Conservation (phyloP, 2,888 invertebrate genomes). For the Cerceris ruficornis region DNA sequence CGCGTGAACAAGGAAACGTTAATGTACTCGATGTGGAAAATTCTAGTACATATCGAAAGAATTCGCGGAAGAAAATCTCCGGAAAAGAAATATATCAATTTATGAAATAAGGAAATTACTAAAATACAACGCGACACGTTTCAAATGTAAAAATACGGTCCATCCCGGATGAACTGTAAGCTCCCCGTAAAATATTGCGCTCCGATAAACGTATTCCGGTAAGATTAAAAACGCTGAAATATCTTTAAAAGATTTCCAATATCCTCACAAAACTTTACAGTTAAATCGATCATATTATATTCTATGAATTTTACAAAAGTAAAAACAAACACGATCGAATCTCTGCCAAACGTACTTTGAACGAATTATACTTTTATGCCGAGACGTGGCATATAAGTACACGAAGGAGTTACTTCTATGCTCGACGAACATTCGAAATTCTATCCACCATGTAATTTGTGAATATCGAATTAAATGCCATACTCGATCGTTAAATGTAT, state of each 20-base stretch:
- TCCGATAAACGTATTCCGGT: background rate
- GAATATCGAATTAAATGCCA: background rate
- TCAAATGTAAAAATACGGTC: no score
- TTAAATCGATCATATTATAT: background rate
- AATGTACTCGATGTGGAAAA: background rate
- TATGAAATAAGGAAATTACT: no score
- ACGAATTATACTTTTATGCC: slow-evolving; percentile 15
- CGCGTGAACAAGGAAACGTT: background rate
- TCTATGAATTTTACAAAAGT: background rate
- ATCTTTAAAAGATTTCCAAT: background rate
- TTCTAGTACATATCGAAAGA: slow-evolving; percentile 10
- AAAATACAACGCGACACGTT: no score
- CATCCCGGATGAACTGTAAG: no score
- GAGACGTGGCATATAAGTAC: slow-evolving; percentile 48
- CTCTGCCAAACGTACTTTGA: background rate
- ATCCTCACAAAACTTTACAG: background rate
- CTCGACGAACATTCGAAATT: background rate
- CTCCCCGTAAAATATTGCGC: background rate
- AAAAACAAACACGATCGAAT: background rate
- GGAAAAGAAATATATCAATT: background rate
- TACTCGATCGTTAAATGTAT: background rate
- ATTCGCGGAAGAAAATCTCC: background rate
- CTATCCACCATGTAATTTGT: background rate
- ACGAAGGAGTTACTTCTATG: background rate
- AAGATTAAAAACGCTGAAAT: background rate